A percentile compares a stretch with the other conserved stretches of the same genome.
Conservation (phyloP, 2,113 vertebrate species). For the Sylvia atricapilla region DNA sequence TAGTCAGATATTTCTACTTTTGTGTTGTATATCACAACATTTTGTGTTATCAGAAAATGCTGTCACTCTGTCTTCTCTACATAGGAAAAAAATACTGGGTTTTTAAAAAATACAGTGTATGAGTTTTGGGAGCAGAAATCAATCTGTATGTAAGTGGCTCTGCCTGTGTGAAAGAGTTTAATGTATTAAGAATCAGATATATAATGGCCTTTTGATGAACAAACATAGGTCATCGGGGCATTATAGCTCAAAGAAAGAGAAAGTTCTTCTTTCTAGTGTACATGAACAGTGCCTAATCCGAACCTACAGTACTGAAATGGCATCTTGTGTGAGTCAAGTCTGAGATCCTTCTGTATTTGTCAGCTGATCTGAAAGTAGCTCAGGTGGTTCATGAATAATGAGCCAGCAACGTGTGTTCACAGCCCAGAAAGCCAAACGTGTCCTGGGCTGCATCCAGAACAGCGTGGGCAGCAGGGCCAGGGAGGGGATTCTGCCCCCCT, state of each 20-base stretch:
- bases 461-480: fast-evolving
- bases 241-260: not conserved
- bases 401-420: fast-evolving
- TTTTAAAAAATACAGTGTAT: not conserved
- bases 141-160: conserved; percentile 21
- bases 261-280: not conserved
- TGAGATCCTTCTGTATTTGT: not conserved
- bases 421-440: fast-evolving
- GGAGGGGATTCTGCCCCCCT: not conserved
- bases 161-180: conserved; percentile 23
- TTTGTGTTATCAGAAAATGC: not conserved
- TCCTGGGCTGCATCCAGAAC: not conserved
- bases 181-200: conserved; percentile 70
- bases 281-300: not conserved
- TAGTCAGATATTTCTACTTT: not conserved
- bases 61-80: not conserved
- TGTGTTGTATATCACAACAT: not conserved
- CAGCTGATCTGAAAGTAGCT: not conserved
- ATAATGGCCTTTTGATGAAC: conserved; percentile 13
- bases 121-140: conserved; percentile 12
- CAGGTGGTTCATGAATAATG: not conserved
- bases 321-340: not conserved
- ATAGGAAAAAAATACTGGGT: not conserved
- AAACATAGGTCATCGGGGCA: not conserved
- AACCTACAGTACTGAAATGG: not conserved